Conservation (phyloP, 2,888 invertebrate species). For the Brachyptera risi region DNA sequence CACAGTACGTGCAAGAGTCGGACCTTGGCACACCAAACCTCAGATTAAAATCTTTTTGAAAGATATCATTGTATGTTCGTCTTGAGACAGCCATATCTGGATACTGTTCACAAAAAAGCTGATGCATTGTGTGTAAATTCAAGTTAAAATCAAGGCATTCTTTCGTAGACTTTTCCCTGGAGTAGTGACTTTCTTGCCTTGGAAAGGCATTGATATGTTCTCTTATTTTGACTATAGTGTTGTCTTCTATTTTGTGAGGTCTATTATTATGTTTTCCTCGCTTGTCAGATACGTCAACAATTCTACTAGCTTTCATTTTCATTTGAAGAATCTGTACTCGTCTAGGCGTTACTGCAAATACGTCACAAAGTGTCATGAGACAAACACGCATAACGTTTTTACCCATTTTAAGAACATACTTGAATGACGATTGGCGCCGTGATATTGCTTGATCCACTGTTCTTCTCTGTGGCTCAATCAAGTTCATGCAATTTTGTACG, state of each 20-base stretch:
- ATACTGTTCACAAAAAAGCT: background rate
- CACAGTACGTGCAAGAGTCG: conserved; percentile 13
- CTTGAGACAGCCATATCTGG: background rate
- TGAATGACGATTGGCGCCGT: background rate
- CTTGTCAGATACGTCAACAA: background rate
- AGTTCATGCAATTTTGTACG: background rate
- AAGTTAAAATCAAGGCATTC: background rate
- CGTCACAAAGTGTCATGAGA: background rate
- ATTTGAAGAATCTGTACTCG: background rate
- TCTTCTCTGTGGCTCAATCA: background rate
- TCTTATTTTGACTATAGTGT: too few species aligned
- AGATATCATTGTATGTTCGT: conserved; percentile 12
- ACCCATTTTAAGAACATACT: background rate
- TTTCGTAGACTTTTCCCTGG: background rate
- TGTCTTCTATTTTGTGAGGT: too few species aligned
- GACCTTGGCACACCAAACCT: conserved; percentile 4
- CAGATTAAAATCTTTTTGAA: background rate
- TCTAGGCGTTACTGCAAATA: background rate
- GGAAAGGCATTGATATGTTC: too few species aligned
- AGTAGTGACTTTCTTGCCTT: background rate
- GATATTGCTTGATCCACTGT: background rate
- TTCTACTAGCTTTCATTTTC: background rate
- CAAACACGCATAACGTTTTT: background rate
- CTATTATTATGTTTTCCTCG: background rate
- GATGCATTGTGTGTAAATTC: background rate